phyloP scores from a whole-genome alignment of 1,140 invertebrate genomes.

The Pseudomyrmex gracilis region DNA sequence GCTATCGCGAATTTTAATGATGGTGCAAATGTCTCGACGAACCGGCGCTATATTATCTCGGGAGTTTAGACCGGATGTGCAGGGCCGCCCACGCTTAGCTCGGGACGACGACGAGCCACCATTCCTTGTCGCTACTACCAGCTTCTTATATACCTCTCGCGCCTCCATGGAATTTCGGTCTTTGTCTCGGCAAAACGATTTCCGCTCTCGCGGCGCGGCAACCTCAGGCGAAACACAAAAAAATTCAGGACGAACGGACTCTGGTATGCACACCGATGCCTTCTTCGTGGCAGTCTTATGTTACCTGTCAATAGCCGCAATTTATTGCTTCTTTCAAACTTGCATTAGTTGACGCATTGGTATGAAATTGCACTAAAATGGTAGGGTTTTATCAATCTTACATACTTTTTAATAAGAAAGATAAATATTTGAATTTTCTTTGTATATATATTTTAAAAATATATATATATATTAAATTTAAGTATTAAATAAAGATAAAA shows the following conservation, averaged over 20 bases:
- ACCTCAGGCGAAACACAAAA: constrained; percentile 17
- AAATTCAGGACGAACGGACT: constrained; percentile 38
- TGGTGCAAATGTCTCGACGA: constrained; percentile 85
- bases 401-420: too few relatives aligned
- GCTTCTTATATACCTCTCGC: constrained; percentile 50
- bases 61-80: constrained; percentile 84
- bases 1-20: constrained; percentile 86
- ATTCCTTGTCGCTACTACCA: constrained; percentile 54
- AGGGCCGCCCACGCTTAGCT: constrained; percentile 83
- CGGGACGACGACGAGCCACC: constrained; percentile 45
- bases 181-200: constrained; percentile 62
- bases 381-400: background rate
- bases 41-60: constrained; percentile 85
- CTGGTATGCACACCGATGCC: constrained; percentile 37
- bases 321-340: constrained; percentile 36
- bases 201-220: constrained; percentile 37
- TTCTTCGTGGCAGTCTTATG: constrained; percentile 45
- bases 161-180: constrained; percentile 66
- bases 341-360: constrained; percentile 44
- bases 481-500: background rate
- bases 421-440: background rate
- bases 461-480: too few relatives aligned
- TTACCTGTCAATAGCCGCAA: constrained; percentile 59
- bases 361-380: constrained; percentile 28
- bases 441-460: background rate